A percentile compares a stretch with the other conserved stretches of the same genome.
These are phyloP conservation scores for Talpa occidentalis DNA, from an alignment of 2,113 vertebrate genomes.

Conservation along the genomic window DNA sequence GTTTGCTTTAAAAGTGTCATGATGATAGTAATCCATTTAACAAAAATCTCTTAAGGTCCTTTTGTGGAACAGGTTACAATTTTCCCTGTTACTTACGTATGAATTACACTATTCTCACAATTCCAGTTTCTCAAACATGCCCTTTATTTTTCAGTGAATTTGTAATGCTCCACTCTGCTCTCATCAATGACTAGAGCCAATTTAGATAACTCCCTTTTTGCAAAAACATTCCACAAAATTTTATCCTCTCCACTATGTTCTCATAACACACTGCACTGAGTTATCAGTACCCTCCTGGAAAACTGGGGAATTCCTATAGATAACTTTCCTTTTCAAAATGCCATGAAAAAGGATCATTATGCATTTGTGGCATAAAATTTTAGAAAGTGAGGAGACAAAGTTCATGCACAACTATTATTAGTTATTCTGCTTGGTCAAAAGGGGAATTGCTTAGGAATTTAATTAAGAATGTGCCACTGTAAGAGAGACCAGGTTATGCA, in stretches of 20 bases:
- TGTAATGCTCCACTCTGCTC: background rate
- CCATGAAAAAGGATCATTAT: background rate
- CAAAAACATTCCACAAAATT: background rate
- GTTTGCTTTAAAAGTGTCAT: background rate
- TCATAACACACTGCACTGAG: background rate
- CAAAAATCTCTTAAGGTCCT: background rate
- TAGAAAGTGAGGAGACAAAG: background rate
- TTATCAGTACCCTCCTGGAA: background rate
- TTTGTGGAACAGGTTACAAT: background rate
- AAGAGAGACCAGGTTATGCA: background rate
- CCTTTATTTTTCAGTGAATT: slow-evolving; percentile 6
- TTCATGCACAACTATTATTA: background rate
- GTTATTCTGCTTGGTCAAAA: slow-evolving; percentile 9
- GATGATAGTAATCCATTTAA: background rate
- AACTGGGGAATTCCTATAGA: background rate
- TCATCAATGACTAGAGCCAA: background rate
- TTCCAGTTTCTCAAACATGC: background rate
- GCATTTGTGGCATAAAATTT: background rate
- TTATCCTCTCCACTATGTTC: background rate
- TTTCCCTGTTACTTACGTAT: background rate
- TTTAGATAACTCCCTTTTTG: background rate
- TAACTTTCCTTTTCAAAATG: background rate
- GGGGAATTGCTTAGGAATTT: background rate
- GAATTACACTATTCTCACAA: background rate
- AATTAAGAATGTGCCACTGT: background rate